phyloP scores from a whole-genome alignment of 2,888 invertebrate genomes.

The Pammene fasciana region DNA sequence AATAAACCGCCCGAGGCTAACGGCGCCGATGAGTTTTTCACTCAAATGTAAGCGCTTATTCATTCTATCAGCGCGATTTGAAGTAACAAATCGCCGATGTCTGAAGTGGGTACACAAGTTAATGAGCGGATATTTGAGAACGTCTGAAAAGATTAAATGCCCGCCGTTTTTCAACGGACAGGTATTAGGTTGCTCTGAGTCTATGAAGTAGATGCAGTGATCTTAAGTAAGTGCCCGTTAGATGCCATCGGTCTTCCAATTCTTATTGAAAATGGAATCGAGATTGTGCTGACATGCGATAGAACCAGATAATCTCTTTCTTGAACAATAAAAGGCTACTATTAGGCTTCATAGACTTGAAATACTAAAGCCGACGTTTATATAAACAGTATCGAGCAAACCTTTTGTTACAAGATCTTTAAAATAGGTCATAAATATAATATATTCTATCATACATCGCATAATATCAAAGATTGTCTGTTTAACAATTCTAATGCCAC shows the following conservation, averaged over 20 bases:
- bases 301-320: slow-evolving; percentile 32
- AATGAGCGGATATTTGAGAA: slow-evolving; percentile 79
- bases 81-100: slow-evolving; percentile 77
- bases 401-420: not conserved
- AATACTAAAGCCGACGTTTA: not conserved
- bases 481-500: too few relatives aligned
- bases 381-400: not conserved
- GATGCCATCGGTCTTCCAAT: slow-evolving; percentile 35
- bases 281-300: slow-evolving; percentile 38
- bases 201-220: slow-evolving; percentile 57
- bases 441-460: not conserved
- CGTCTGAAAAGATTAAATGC: slow-evolving; percentile 78
- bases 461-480: too few relatives aligned
- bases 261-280: slow-evolving; percentile 42
- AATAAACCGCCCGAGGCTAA: slow-evolving; percentile 52
- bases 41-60: slow-evolving; percentile 65
- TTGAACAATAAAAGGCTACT: slow-evolving; percentile 17
- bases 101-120: slow-evolving; percentile 78
- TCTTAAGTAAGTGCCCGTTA: slow-evolving; percentile 52
- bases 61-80: slow-evolving; percentile 73
- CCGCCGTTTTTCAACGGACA: slow-evolving; percentile 69
- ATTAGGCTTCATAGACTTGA: slow-evolving; percentile 15
- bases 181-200: slow-evolving; percentile 48
- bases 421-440: not conserved
- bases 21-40: slow-evolving; percentile 54